Evolutionary conservation across 2,888 invertebrate genomes (phyloP), one percentile per base, ranked within the genome.

Genomic region (Conchocele bisecta): DNA sequence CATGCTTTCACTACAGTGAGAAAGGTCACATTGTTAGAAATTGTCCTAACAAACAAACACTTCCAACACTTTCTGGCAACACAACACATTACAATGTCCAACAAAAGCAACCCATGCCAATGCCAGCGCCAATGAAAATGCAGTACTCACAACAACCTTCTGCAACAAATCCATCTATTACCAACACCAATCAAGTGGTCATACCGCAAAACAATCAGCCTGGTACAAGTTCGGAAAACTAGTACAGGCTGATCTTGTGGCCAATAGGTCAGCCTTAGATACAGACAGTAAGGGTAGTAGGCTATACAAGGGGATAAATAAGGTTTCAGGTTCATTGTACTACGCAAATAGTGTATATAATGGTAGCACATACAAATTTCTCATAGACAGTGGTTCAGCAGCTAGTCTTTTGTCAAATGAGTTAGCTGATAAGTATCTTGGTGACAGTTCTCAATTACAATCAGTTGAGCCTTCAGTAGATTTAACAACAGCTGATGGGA

Each of bases 181-280:
- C n/a, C n/a, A n/a, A n/a, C n/a, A n/a, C n/a, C n/a, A n/a, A n/a
- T n/a, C n/a, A n/a, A n/a, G n/a, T n/a, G n/a, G n/a, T 15, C 22
- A 41, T 41, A 15, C 15, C 42, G 22, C 7, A 41, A 41, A 5
- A 41, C n/a, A 17, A 35, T 6, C 17, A 42, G 42, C 44, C 13
- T 20, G 11, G 24, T 20, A 33, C 22, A 39, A 37, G 24, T 15
- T 17, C 15, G 42, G 39, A 39, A 42, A 41, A 56, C 56, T 56
- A 41, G 56, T 7, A 7, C 22, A 37, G 39, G 56, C 56, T 42
- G 56, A 37, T 13, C 31, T 39, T 39, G 42, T 26, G 29, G 37
- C 28, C 13, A 9, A 20, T 24, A 26, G 5, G 26, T n/a, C 22
- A 42, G 26, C 42, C 37, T 56, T 26, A 11, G 6, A 28, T 13